Base-by-base conservation (phyloP, 2,797 vertebrate species). In the Myripristis jacobus region DNA sequence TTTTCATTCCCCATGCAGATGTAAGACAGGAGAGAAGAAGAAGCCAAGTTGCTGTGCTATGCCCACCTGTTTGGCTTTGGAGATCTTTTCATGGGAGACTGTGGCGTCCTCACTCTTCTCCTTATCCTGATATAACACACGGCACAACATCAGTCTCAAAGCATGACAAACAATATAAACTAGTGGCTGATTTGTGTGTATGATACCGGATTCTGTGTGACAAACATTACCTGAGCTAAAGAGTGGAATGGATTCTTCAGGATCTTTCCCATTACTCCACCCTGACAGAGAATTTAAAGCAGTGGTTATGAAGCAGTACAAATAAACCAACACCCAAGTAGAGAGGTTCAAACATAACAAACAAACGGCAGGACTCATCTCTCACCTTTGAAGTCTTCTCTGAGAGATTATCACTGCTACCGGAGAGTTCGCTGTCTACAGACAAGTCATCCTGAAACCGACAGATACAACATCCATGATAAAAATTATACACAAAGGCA, bases 381-480 rank as follows among this genome's bases (percentile, higher is more conserved):
- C 63, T 75, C 55, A 90, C 91, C 88, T 86, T 88, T 4, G 86
- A 78, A 2, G 87, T 25, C 46, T 82, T 90, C n/a, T 89, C 88
- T 18, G 12, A 3, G 0, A 85, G 71, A 27, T 24, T 60, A 36
- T 86, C 84, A 5, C 11, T 79, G 80, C 70, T 85, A 70, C 48
- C 72, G 0, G 77, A 82, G 6, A 79, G 72, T 8, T 89, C 81
- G 12, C 16, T 24, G 1, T 86, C 65, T 12, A 31, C 41, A 19
- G 80, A 80, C 31, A 92, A 48, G 66, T 89, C 81, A 8, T 90
- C 91, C 91, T 93, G 19, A 66, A 67, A 36, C 24, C 63, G 16
- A 44, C n/a, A 41, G 43, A 41, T 2, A 48, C 16, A 22, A 38
- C 38, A 61, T 6, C 31, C n/a, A 47, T 34, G 27, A 62, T 21